Base-by-base conservation (phyloP, 2,113 vertebrate species). In the Accipiter cooperii region DNA sequence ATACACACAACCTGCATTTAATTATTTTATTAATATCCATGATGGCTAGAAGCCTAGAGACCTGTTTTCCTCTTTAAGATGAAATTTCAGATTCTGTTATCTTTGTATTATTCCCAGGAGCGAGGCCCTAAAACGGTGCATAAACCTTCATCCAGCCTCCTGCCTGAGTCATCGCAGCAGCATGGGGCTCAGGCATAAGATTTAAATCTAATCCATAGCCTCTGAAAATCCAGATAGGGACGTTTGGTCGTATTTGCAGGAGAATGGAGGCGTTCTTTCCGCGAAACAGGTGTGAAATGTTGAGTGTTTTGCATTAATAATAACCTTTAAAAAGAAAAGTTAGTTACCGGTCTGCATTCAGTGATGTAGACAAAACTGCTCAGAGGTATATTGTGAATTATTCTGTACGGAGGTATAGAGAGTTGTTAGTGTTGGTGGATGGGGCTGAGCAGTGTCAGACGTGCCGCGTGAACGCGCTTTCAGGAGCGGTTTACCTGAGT, bases 381-480 rank as follows among this genome's bases (percentile, higher is more conserved):
- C 13, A 38, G 47, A 33, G 36, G 5, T 36, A 2, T n/a, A 3
- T 47, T 34, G 36, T 15, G 58, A 51, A 18, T 86, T 61, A 5
- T 18, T 17, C n/a, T 28, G 7, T 22, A 2, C 29, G 1, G 36
- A 47, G n/a, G 33, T 25, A 0, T 2, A 12, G 13, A 5, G 19
- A 8, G 31, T 6, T 4, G 28, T 2, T 44, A 1, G 9, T 17
- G 57, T 13, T 10, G 29, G 31, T 52, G 58, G 36, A 4, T 40
- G 66, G 58, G 60, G 61, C 49, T 34, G 52, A 31, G 46, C 34
- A 7, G 51, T 11, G 24, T 49, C 46, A 15, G 9, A 46, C 9
- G 5, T 1, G 19, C 46, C 2, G 2, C 7, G 9, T 38, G 38
- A 55, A 42, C 42, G 0, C 2, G 10, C 6, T 9, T 33, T 18